Evolutionary conservation across 2,113 vertebrate species (phyloP).

Genomic region (Odocoileus virginianus): DNA sequence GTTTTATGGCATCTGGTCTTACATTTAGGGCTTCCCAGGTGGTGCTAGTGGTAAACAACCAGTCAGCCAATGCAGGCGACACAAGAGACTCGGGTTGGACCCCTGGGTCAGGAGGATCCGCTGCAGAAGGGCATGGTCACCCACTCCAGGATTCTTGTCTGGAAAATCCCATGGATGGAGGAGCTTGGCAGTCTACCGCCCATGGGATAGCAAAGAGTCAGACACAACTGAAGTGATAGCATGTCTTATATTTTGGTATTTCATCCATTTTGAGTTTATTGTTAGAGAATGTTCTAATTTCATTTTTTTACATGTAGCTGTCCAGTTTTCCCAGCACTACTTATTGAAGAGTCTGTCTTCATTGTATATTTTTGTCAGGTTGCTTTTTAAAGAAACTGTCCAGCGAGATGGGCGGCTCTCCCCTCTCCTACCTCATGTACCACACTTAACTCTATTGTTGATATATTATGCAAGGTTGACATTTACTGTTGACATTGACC

Average conservation of each 20-base stretch:
- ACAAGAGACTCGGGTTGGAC: not conserved
- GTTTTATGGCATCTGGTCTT: not conserved
- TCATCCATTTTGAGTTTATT: not conserved
- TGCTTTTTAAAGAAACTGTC: not conserved
- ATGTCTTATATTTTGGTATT: not conserved
- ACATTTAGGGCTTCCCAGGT: not conserved
- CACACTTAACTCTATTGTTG: not conserved
- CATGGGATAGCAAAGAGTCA: not conserved
- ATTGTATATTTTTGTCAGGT: not conserved
- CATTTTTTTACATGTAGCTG: not conserved
- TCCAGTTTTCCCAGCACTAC: not conserved
- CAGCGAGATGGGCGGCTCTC: not conserved
- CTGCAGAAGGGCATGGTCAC: not conserved
- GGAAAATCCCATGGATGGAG: not conserved
- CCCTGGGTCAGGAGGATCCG: not conserved
- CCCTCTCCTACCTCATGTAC: not conserved
- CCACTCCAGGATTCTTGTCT: not conserved
- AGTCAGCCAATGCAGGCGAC: not conserved
- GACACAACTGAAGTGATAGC: not conserved
- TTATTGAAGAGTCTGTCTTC: not conserved
- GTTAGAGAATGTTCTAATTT: not conserved
- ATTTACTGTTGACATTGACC: not conserved
- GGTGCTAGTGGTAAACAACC: not conserved
- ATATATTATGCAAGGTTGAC: not conserved
- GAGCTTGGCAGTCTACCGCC: not conserved